Conservation (phyloP, 30 jellyfish, hydroid and myxozoan genomes). For the Chironex yamaguchii region DNA sequence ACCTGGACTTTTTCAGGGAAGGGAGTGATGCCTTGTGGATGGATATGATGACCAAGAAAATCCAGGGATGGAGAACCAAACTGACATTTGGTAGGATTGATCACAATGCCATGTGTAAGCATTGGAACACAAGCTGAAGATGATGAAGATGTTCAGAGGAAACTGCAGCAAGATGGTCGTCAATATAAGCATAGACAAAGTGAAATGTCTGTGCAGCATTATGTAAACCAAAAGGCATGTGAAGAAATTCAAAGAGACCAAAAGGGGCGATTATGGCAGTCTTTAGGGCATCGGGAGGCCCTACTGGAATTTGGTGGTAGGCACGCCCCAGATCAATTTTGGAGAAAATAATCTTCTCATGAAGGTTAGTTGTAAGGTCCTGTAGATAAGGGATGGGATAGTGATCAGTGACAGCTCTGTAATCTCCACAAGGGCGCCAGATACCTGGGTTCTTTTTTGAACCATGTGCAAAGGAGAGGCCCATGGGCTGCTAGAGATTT, state of each 20-base stretch:
- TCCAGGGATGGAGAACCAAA: slow-evolving; percentile 5
- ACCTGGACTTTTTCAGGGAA: slow-evolving; percentile 13
- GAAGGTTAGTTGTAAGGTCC: slow-evolving; percentile 39
- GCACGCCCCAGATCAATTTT: slow-evolving; percentile 10
- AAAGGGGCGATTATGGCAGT: slow-evolving; percentile 62
- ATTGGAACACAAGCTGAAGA: background rate
- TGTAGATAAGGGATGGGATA: slow-evolving; percentile 70
- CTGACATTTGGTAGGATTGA: background rate
- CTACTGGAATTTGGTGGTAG: slow-evolving; percentile 23
- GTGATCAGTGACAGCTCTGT: slow-evolving; percentile 62
- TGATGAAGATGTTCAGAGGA: background rate
- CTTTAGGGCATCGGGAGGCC: slow-evolving; percentile 39
- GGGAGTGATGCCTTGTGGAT: background rate
- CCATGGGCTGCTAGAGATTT: slow-evolving; percentile 51
- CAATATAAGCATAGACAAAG: slow-evolving; percentile 21
- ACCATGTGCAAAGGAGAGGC: slow-evolving; percentile 70
- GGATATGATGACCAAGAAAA: slow-evolving; percentile 20
- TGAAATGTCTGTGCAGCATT: slow-evolving; percentile 57
- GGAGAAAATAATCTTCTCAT: slow-evolving; percentile 26
- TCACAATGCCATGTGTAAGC: background rate
- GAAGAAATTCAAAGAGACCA: slow-evolving; percentile 63
- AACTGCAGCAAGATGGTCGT: slow-evolving; percentile 3
- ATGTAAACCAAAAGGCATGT: slow-evolving; percentile 70
- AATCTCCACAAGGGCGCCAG: slow-evolving; percentile 71
- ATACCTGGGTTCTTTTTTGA: slow-evolving; percentile 30